Base-by-base conservation (phyloP, 1,140 invertebrate genomes). In the Aphaenogaster floridana region DNA sequence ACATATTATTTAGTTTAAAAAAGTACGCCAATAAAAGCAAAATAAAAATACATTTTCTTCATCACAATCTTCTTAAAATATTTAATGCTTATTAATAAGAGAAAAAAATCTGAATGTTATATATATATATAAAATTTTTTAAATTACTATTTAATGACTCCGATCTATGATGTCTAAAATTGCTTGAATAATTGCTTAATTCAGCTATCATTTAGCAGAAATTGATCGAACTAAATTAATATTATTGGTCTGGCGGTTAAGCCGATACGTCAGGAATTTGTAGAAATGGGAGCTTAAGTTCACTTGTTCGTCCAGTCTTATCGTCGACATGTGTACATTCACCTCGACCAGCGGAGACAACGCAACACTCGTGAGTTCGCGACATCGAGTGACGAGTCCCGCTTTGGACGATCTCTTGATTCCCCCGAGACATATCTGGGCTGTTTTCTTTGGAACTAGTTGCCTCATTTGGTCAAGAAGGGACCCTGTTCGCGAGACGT, bases 341-440 rank as follows among this genome's bases (percentile, higher is more conserved):
- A 94, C 94, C 94, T 86, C 94, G 83, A 34, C 71, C 34, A 68
- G 36, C 13, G 66, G 42, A 68, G 77, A 84, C 59, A 57, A 78
- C 79, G 69, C 80, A n/a, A 72, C 52, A 76, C 34, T 34, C 64
- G 78, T 63, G 52, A 86, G 79, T 91, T 90, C 88, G 77, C 87
- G 87, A 90, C 83, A 89, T 88, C 91, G 78, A 89, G 28, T 28
- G 28, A 28, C 28, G 28, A 28, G 74, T 91, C 91, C 88, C 81
- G 89, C 85, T 94, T 93, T 93, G 92, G 93, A 91, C 11, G 86
- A 88, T 88, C 80, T 83, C 87, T 28, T 74, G 69, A 89, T 66
- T 94, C 94, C 92, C 92, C 68, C 90, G 93, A 90, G 94, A 95
- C 93, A 92, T 94, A 95, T 94, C 93, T 94, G 91, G 93, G 72